Base-by-base conservation (phyloP, 2,797 vertebrate genomes). In the Australoheros facetus region DNA sequence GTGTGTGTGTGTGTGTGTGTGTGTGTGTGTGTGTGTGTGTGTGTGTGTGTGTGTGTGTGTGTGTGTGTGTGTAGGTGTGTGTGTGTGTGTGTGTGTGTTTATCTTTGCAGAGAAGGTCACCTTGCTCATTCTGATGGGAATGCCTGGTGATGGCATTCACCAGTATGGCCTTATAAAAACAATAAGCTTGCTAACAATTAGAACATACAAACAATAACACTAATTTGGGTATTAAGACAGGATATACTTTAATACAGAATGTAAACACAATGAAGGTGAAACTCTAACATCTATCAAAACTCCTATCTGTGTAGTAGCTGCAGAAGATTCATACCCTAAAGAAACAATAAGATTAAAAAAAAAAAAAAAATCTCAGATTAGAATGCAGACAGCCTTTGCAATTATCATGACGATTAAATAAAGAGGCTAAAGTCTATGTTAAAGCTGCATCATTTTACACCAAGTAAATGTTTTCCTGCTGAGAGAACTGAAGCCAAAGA, bases 21-120 rank as follows among this genome's bases (percentile, higher is more conserved):
- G 48, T 19, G 17, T 19, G 2, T 4, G 13, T 57, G 23, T 74
- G 71, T 34, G n/a, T 69, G 73, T 66, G 14, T 56, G 48, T 48
- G 62, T 66, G 62, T 48, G 14, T 57, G 51, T 32, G 64, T 51
- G 26, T 51, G 14, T 57, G 51, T n/a, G 26, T 30, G 26, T 51
- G 14, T 57, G 51, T n/a, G 45, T 30, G 26, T 51, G 14, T 57
- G 51, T 32, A 45, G n/a, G 26, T 30, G 14, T 32, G 51, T 13
- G 64, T 51, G 26, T 30, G n/a, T 69, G 73, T 66, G 14, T 58
- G 53, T 32, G 64, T 51, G 26, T 51, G 13, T 30, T 69, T 51
- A 11, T 78, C 48, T 39, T 8, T 8, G 17, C 11, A 45, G 71
- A 66, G 55, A 85, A 90, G 82, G 87, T 90, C 89, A 88, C 73